Conservation (phyloP, 2,113 vertebrate genomes). For the Pluvianellus socialis region DNA sequence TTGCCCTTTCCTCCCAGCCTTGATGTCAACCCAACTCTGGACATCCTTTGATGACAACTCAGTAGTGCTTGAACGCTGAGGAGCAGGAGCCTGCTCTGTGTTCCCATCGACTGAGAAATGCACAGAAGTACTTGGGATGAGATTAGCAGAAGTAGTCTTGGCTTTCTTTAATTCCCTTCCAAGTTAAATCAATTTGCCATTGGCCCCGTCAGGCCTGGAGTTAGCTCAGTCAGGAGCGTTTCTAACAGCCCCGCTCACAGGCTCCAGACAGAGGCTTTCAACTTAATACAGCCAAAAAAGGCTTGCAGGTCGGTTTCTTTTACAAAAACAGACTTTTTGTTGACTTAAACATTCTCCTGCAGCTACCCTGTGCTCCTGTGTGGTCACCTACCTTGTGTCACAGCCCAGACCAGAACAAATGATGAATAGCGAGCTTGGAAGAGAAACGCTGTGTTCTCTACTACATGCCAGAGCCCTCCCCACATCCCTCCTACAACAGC, state of each 20-base stretch:
- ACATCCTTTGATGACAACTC: not conserved
- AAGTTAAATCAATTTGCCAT: not conserved
- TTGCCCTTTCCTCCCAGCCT: not conserved
- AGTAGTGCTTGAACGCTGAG: not conserved
- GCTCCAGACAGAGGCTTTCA: not conserved
- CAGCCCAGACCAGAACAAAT: conserved; percentile 19
- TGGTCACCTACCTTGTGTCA: conserved; percentile 45
- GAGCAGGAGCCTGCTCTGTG: not conserved
- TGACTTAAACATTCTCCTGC: conserved; percentile 46
- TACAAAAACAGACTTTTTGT: conserved; percentile 30
- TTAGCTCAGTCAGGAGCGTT: not conserved
- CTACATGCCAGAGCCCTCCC: not conserved
- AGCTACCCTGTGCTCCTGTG: conserved; percentile 36
- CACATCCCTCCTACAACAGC: not conserved
- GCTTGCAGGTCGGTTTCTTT: not conserved
- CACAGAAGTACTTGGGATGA: not conserved
- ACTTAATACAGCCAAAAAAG: not conserved
- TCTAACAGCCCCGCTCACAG: not conserved
- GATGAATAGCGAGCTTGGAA: not conserved
- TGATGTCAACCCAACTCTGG: not conserved
- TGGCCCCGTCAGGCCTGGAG: not conserved
- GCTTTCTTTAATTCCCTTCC: not conserved
- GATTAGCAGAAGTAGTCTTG: not conserved
- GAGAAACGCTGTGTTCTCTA: not conserved
- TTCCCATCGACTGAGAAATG: not conserved